phyloP scores from a whole-genome alignment of 2,113 vertebrate genomes.

The Lampris megalopsis region DNA sequence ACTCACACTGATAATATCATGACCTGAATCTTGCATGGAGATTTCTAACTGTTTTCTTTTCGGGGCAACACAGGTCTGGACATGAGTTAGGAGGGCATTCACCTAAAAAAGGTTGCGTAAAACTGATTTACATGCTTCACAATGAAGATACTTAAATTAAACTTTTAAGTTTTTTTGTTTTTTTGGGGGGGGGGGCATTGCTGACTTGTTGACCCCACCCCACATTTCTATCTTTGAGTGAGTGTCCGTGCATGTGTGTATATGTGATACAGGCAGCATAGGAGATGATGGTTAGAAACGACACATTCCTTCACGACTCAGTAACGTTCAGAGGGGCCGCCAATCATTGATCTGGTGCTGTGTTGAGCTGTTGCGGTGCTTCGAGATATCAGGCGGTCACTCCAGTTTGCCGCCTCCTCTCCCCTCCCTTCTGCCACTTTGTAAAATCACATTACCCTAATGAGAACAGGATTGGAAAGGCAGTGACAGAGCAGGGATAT shows the following conservation, averaged over 20 bases:
- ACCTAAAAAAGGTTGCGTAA: not conserved
- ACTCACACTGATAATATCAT: too few species aligned
- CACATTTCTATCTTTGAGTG: not conserved
- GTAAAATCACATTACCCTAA: conserved; percentile 88
- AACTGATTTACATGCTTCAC: not conserved
- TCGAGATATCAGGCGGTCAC: conserved; percentile 79
- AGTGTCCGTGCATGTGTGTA: not conserved
- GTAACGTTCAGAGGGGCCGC: conserved; percentile 74
- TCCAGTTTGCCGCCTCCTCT: conserved; percentile 65
- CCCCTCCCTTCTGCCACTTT: conserved; percentile 77
- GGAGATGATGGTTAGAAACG: conserved; percentile 77
- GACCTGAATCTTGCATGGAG: too few species aligned
- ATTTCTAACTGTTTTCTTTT: too few species aligned
- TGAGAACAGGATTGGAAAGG: conserved; percentile 90
- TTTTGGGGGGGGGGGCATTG: not conserved
- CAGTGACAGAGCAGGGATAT: conserved; percentile 86
- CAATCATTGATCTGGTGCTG: conserved; percentile 81
- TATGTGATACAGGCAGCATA: conserved; percentile 72
- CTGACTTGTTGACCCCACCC: conserved; percentile 33
- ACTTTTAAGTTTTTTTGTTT: conserved; percentile 26
- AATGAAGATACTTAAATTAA: not conserved
- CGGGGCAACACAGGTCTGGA: too few species aligned
- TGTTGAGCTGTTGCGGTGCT: conserved; percentile 74
- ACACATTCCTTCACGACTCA: conserved; percentile 81
- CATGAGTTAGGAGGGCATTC: too few species aligned